phyloP scores from a whole-genome alignment of 2,888 invertebrate genomes.

The Rhopalosiphum nymphaeae region DNA sequence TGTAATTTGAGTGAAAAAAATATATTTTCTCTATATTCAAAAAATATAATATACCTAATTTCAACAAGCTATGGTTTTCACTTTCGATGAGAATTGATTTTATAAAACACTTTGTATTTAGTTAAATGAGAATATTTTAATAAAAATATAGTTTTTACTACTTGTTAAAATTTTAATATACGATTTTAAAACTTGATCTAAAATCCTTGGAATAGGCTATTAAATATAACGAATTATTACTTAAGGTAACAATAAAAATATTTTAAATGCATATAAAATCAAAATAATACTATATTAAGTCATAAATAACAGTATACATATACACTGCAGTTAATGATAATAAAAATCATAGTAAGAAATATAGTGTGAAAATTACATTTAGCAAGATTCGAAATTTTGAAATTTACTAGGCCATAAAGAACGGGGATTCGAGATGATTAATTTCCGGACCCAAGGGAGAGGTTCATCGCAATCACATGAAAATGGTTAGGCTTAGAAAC shows the following conservation, averaged over 20 bases:
- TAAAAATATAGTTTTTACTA: background rate
- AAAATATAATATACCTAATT: background rate
- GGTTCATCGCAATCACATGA: conserved; percentile 28
- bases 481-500: conserved; percentile 13
- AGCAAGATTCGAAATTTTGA: conserved; percentile 24
- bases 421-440: conserved; percentile 24
- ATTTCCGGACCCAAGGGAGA: conserved; percentile 34
- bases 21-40: background rate
- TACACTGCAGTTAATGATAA: background rate
- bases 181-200: background rate
- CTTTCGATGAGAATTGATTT: background rate
- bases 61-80: background rate
- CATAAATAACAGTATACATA: background rate
- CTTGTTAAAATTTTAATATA: background rate
- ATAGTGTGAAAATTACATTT: conserved; percentile 25
- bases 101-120: background rate
- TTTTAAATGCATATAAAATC: conserved; percentile 14
- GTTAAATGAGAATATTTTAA: background rate
- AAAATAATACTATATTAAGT: background rate
- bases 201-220: background rate
- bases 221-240: conserved; percentile 19
- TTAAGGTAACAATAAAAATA: background rate
- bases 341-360: background rate
- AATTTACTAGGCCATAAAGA: conserved; percentile 44
- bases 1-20: background rate